Percentiles rank a stretch among this genome's conserved stretches.
These are phyloP conservation scores for Elysia crispata DNA, from an alignment of 2,888 invertebrate genomes.

Conservation along the genomic window DNA sequence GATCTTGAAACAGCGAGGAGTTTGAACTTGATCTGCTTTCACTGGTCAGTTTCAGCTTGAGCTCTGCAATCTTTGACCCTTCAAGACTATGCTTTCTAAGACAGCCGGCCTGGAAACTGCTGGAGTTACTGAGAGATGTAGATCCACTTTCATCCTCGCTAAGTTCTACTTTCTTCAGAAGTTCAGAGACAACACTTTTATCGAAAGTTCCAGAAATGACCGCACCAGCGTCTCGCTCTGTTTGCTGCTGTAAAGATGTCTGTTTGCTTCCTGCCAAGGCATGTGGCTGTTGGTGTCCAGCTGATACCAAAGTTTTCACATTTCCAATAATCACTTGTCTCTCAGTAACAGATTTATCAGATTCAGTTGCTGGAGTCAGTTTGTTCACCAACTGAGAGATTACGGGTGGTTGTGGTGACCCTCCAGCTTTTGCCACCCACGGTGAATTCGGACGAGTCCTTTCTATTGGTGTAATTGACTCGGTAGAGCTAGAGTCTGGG, in stretches of 20 bases:
- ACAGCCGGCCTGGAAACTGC: slow-evolving; percentile 10
- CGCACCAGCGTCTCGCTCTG: background rate
- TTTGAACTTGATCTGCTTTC: slow-evolving; percentile 17
- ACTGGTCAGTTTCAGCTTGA: background rate
- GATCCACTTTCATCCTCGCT: slow-evolving; percentile 25
- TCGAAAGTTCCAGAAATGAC: slow-evolving; percentile 32
- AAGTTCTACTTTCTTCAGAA: slow-evolving; percentile 16
- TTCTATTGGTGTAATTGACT: slow-evolving; percentile 23
- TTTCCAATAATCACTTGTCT: background rate
- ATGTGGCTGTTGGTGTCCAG: background rate
- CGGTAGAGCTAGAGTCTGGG: slow-evolving; percentile 29
- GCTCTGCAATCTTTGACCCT: background rate
- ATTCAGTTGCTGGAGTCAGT: background rate
- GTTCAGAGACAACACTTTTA: background rate
- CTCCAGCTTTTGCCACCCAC: slow-evolving; percentile 25
- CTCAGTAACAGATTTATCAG: background rate
- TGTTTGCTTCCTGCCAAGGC: background rate
- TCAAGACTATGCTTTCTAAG: background rate
- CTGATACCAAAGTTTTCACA: background rate
- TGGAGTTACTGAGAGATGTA: slow-evolving; percentile 15
- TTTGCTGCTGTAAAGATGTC: background rate
- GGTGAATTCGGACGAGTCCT: slow-evolving; percentile 27
- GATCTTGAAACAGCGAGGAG: slow-evolving; percentile 6
- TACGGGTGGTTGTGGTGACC: slow-evolving; percentile 14
- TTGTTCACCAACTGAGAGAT: slow-evolving; percentile 18